Evolutionary conservation across 1,140 invertebrate species (phyloP).

Genomic region (Elymnias hypermnestra): DNA sequence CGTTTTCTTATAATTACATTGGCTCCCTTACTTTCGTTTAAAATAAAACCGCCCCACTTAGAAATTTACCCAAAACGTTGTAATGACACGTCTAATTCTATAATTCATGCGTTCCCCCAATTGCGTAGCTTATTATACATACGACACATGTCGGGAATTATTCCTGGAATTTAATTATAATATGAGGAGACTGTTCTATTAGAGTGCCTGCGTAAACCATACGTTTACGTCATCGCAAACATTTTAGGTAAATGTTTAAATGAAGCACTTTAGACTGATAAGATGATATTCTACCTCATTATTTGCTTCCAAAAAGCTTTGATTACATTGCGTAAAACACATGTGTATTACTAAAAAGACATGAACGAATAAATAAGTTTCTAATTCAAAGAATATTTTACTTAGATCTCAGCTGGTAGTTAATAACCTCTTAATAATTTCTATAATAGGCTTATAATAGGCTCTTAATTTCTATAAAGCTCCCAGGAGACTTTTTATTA

Average conservation of each 20-base stretch:
- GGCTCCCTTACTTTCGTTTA: not conserved
- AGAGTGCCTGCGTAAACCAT: not conserved
- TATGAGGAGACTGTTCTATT: not conserved
- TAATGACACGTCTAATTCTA: not conserved
- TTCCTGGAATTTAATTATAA: slow-evolving; percentile 5
- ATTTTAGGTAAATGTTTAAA: not conserved
- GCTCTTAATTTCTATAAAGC: no score
- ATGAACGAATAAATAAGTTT: not conserved
- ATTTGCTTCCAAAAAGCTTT: no score
- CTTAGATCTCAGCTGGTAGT: no score
- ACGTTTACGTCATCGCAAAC: not conserved
- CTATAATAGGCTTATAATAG: no score
- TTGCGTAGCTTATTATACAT: slow-evolving; percentile 1
- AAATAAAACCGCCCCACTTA: not conserved
- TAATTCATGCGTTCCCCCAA: not conserved
- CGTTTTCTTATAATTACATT: slow-evolving; percentile 1
- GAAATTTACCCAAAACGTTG: slow-evolving; percentile 1
- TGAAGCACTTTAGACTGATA: no score
- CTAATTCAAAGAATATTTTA: no score
- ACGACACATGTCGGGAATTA: slow-evolving; percentile 7
- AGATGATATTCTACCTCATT: no score
- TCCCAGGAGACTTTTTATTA: no score
- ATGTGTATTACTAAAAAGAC: no score
- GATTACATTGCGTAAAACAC: no score
- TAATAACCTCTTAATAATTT: no score